A percentile compares a stretch with the other conserved stretches of the same genome.
Conservation (phyloP, 2,797 vertebrate species). For the Neomorphus geoffroyi region DNA sequence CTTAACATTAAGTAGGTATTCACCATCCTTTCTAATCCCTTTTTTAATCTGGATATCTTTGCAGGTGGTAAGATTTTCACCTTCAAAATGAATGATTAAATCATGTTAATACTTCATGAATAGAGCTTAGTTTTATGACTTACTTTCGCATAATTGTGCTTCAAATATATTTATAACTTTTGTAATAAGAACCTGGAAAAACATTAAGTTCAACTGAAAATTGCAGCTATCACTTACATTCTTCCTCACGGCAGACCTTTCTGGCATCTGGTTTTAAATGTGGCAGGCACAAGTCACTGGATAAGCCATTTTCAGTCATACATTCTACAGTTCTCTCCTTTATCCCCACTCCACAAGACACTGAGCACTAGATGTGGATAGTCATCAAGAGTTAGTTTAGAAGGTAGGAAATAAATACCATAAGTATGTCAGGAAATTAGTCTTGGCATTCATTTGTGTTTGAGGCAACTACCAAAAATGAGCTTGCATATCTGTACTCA, state of each 20-base stretch:
- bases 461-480: background rate
- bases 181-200: background rate
- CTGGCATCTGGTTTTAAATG: conserved; percentile 84
- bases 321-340: conserved; percentile 88
- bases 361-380: conserved; percentile 84
- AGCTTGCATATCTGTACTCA: conserved; percentile 48
- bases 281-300: conserved; percentile 84
- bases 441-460: background rate
- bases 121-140: background rate
- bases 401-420: background rate
- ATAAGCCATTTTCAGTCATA: conserved; percentile 77
- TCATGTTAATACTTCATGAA: background rate
- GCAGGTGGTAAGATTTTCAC: conserved; percentile 86
- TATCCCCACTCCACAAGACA: conserved; percentile 87
- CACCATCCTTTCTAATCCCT: conserved; percentile 86
- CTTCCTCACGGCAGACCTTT: conserved; percentile 80
- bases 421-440: background rate
- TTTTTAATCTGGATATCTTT: conserved; percentile 87
- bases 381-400: conserved; percentile 3
- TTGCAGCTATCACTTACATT: conserved; percentile 83
- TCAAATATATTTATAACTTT: background rate
- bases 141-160: background rate
- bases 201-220: background rate
- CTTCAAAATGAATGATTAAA: conserved; percentile 74
- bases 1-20: conserved; percentile 87